phyloP scores from a whole-genome alignment of 2,888 invertebrate genomes.

The Apoderus coryli region DNA sequence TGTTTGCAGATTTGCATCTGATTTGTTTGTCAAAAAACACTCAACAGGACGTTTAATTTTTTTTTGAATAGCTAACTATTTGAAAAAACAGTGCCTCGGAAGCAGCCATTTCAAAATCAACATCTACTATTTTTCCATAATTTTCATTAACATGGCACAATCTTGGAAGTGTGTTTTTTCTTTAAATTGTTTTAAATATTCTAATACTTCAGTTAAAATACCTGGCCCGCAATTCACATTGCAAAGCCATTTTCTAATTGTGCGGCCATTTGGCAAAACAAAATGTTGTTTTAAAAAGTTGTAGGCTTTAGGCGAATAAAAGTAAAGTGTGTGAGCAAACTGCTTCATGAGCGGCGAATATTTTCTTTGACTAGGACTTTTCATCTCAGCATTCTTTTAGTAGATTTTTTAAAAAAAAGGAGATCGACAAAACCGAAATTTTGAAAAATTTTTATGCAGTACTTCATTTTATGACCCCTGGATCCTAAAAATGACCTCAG shows the following conservation, averaged over 20 bases:
- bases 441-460: no score
- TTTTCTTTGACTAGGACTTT: slow-evolving; percentile 7
- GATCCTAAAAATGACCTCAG: no score
- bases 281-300: slow-evolving; percentile 15
- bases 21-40: slow-evolving; percentile 17
- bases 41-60: slow-evolving; percentile 17
- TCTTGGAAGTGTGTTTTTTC: slow-evolving; percentile 13
- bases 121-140: slow-evolving; percentile 14
- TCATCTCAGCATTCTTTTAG: slow-evolving; percentile 5
- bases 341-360: slow-evolving; percentile 16
- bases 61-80: slow-evolving; percentile 13
- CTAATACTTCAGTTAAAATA: slow-evolving; percentile 14
- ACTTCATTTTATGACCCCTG: no score
- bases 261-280: slow-evolving; percentile 16
- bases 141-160: slow-evolving; percentile 15
- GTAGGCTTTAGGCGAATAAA: slow-evolving; percentile 19
- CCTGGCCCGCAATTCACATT: slow-evolving; percentile 17
- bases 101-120: slow-evolving; percentile 14
- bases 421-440: no score
- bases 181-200: slow-evolving; percentile 14
- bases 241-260: slow-evolving; percentile 17
- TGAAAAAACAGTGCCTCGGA: slow-evolving; percentile 13
- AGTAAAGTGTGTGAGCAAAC: slow-evolving; percentile 15
- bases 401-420: no score
- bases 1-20: slow-evolving; percentile 13